Conservation (phyloP, 1,140 invertebrate species). For the Macrosteles quadrilineatus region DNA sequence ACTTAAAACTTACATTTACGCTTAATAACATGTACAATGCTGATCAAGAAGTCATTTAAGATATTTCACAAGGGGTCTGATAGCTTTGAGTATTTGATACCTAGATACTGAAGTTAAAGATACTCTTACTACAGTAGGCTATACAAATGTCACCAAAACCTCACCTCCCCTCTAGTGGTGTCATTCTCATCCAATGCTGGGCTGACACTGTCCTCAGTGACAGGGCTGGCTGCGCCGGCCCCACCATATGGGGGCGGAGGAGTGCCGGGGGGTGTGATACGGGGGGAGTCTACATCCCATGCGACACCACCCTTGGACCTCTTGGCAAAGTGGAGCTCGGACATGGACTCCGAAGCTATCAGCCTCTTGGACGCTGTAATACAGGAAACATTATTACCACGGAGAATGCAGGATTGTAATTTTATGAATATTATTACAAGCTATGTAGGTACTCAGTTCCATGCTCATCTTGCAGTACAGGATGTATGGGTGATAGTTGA, state of each 20-base stretch:
- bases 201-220: neutral
- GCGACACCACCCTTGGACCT: conserved; percentile 46
- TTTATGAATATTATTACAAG: too few species aligned
- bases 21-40: too few species aligned
- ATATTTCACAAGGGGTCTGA: too few species aligned
- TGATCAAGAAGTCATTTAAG: too few species aligned
- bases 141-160: too few species aligned
- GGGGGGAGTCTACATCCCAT: conserved; percentile 53
- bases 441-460: too few species aligned
- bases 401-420: neutral
- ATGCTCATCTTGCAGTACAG: too few species aligned
- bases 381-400: conserved; percentile 15
- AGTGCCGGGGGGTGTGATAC: conserved; percentile 76
- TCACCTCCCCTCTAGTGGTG: conserved; percentile 29
- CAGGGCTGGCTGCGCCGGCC: neutral
- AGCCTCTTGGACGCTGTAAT: conserved; percentile 49
- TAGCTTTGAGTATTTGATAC: too few species aligned
- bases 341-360: conserved; percentile 63
- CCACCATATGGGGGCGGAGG: conserved; percentile 77
- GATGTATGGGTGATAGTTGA: too few species aligned
- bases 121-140: too few species aligned
- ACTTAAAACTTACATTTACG: too few species aligned
- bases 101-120: too few species aligned
- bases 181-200: conserved; percentile 30
- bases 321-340: conserved; percentile 55